Evolutionary conservation across 2,113 vertebrate species (phyloP), one percentile per base, ranked within the genome.

Genomic region (Orientallactaga bullata): DNA sequence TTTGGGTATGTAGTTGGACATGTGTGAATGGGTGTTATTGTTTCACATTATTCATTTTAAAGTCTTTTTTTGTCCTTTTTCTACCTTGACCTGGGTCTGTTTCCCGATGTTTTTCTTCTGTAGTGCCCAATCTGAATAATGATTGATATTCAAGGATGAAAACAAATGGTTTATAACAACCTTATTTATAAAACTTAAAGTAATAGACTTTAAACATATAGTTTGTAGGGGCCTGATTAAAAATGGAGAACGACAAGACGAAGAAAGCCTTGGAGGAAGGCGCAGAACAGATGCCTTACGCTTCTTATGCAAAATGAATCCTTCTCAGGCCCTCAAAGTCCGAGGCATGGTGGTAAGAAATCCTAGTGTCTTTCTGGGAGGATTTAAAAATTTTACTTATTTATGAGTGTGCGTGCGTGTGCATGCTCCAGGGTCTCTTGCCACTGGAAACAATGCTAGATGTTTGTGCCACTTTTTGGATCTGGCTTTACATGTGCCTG

Each of bases 241-340:
- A 98, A 99, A 99, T 0, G 99, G 99, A 15, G 99, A 99, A 94
- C 98, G 99, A 21, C 99, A 99, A 97, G 99, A 99, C 10, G 99
- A 99, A 97, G 99, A 99, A 77, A 99, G 99, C 0, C 96, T 98
- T 7, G 99, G 99, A 3, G 99, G 99, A 47, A 98, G 99, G n/a
- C 99, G 99, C 32, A 98, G 99, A 77, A 99, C 99, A 0, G 99
- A 99, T 96, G 99, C 99, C 0, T 98, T 99, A 17, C 98, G 99
- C 39, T 99, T 99, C 97, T 98, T 99, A 0, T 99, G 99, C 96
- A 99, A 99, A 96, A 99, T 99, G 99, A 99, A 99, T 97, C 99
- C 99, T 63, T 99, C 99, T 28, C 99, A 99, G 92, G 99, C 99
- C 17, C 98, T 99, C 24, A 99, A 99, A 97, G 99, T 99, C 90